phyloP scores from a whole-genome alignment of 2,888 invertebrate species.

The Heliconius charithonia region DNA sequence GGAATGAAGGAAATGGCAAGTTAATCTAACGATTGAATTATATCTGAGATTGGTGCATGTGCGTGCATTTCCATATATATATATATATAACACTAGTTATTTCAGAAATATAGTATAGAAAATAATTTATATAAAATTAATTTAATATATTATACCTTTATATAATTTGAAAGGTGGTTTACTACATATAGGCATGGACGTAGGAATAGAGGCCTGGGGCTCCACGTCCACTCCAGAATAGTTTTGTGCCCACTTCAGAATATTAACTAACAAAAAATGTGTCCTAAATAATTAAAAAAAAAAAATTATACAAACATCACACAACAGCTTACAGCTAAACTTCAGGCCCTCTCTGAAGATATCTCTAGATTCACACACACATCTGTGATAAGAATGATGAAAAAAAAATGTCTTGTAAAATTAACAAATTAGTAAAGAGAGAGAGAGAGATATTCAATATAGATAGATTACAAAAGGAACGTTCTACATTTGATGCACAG shows the following conservation, averaged over 20 bases:
- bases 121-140: neutral
- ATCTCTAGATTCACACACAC: too few relatives aligned
- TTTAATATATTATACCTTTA: too few relatives aligned
- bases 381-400: neutral
- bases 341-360: too few relatives aligned
- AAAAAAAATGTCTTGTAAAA: neutral
- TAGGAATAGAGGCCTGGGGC: too few relatives aligned
- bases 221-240: too few relatives aligned
- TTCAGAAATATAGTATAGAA: neutral
- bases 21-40: conserved; percentile 57
- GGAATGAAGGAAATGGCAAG: conserved; percentile 53
- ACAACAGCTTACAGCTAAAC: too few relatives aligned
- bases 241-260: too few relatives aligned
- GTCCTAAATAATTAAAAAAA: too few relatives aligned
- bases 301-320: too few relatives aligned
- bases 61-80: conserved; percentile 6
- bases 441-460: neutral
- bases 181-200: too few relatives aligned
- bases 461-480: neutral
- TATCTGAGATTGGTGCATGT: conserved; percentile 56
- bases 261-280: too few relatives aligned
- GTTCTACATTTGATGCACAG: neutral
- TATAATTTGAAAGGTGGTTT: too few relatives aligned
- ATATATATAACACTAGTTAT: neutral
- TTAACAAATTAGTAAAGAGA: neutral